Conservation (phyloP, 2,888 invertebrate species). For the Polyommatus icarus region DNA sequence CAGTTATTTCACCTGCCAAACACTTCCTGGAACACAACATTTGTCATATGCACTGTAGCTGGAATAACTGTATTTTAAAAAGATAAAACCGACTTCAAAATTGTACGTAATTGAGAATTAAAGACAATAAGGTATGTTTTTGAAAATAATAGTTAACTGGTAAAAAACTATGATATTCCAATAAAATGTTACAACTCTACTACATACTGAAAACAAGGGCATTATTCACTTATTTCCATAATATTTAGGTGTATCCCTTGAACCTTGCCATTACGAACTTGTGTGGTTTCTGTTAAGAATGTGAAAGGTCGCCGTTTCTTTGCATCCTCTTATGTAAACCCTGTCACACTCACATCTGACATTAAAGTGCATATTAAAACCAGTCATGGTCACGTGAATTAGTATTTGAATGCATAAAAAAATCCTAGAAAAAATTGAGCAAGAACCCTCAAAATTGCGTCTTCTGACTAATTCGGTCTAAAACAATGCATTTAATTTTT, state of each 20-base stretch:
- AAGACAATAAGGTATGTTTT: too few species aligned
- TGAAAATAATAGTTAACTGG: too few species aligned
- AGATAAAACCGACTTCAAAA: too few species aligned
- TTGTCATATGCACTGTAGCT: constrained; percentile 13
- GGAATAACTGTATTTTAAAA: too few species aligned
- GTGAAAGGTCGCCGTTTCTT: constrained; percentile 16
- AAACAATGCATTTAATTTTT: too few species aligned
- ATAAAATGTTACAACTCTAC: too few species aligned
- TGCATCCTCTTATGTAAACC: constrained; percentile 4
- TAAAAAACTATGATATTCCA: too few species aligned
- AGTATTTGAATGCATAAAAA: not conserved
- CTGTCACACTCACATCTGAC: constrained; percentile 15
- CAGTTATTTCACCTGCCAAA: constrained; percentile 31
- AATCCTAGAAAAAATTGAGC: too few species aligned
- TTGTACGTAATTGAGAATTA: too few species aligned
- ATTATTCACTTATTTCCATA: not conserved
- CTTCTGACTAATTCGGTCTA: too few species aligned
- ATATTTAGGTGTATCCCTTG: constrained; percentile 16
- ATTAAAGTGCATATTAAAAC: constrained; percentile 6
- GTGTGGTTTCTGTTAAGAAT: constrained; percentile 29
- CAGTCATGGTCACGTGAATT: not conserved
- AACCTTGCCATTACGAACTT: constrained; percentile 14
- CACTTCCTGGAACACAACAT: constrained; percentile 27
- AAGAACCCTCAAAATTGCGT: too few species aligned
- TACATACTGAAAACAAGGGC: not conserved